Conservation (phyloP, 1,140 invertebrate genomes). For the Lethrus apterus region DNA sequence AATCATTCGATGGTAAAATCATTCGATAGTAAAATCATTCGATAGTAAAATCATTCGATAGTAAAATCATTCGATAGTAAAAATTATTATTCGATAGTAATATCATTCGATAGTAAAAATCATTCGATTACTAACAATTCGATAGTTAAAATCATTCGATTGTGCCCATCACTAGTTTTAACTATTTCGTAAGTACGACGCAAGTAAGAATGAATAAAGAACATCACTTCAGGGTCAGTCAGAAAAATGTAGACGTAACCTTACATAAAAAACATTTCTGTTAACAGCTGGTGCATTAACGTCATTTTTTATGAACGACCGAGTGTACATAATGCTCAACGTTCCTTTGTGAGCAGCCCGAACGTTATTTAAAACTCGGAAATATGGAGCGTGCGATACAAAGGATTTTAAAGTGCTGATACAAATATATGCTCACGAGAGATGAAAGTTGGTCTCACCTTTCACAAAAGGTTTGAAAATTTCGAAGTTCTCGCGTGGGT, state of each 20-base stretch:
- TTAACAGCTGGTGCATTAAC: constrained; percentile 19
- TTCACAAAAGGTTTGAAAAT: too few species aligned
- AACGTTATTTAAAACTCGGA: constrained; percentile 22
- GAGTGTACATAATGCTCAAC: constrained; percentile 19
- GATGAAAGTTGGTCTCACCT: too few species aligned
- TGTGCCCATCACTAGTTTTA: too few species aligned
- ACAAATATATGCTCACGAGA: constrained; percentile 14
- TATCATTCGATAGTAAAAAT: not conserved
- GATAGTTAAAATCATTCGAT: too few species aligned
- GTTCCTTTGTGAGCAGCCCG: constrained; percentile 16
- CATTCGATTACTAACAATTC: not conserved
- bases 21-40: too few species aligned
- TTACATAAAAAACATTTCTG: constrained; percentile 16
- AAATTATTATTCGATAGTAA: too few species aligned
- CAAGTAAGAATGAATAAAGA: too few species aligned
- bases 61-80: too few species aligned
- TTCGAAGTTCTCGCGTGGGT: too few species aligned
- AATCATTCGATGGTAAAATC: too few species aligned
- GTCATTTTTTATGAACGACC: constrained; percentile 19
- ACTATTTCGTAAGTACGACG: not conserved
- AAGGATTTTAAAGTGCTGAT: constrained; percentile 14
- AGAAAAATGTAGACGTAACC: constrained; percentile 12
- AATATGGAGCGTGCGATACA: constrained; percentile 16
- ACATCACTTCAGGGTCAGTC: too few species aligned
- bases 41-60: too few species aligned